Evolutionary conservation across 2,888 invertebrate species (phyloP).

Genomic region (Macrophya alboannulata): DNA sequence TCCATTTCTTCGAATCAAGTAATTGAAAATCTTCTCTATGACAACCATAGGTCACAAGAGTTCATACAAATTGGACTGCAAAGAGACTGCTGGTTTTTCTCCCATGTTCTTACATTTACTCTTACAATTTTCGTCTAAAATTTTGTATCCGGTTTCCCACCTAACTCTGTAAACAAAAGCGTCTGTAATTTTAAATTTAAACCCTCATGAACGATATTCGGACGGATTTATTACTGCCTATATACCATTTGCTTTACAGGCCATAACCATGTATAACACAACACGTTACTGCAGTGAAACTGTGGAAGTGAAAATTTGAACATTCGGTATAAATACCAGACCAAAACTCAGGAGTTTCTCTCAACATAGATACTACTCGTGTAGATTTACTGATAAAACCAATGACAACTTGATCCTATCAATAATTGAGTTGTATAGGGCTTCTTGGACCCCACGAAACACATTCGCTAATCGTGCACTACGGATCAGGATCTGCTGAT

Average conservation of each 20-base stretch:
- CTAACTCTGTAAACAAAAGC: not conserved
- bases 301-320: not conserved
- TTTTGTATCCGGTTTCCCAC: constrained; percentile 6
- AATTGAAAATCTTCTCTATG: not conserved
- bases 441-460: not conserved
- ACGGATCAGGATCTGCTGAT: not conserved
- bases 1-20: not conserved
- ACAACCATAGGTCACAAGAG: not conserved
- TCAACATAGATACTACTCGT: not conserved
- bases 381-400: not conserved
- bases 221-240: constrained; percentile 3
- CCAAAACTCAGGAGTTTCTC: not conserved
- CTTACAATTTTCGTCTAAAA: not conserved
- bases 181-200: not conserved
- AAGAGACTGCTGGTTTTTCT: not conserved
- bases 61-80: not conserved
- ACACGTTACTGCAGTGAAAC: not conserved
- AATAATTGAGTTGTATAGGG: not conserved
- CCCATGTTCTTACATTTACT: not conserved
- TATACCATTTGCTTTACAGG: not conserved
- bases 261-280: not conserved
- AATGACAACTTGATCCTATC: not conserved
- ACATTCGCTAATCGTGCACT: not conserved
- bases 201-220: not conserved
- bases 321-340: not conserved